phyloP scores from a whole-genome alignment of 2,113 vertebrate species.

The Bujurquina vittata region DNA sequence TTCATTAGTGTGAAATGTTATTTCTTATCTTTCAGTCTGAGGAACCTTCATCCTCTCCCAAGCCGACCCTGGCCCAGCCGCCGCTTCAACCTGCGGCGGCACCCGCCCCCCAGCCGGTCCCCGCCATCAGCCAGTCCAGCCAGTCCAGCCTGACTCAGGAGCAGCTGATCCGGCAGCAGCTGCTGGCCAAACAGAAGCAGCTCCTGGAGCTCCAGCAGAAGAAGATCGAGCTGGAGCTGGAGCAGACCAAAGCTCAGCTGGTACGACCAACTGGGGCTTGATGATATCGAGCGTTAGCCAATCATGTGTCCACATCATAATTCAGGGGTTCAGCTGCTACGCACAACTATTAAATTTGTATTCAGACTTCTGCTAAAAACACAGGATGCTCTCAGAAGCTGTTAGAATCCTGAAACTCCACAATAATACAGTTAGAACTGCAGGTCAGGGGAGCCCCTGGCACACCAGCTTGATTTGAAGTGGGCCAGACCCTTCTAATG shows the following conservation, averaged over 20 bases:
- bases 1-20: not conserved
- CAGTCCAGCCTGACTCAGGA: constrained; percentile 94
- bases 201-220: constrained; percentile 99
- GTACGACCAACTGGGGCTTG: constrained; percentile 77
- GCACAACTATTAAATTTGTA: too few species aligned
- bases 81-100: constrained; percentile 57
- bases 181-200: constrained; percentile 98
- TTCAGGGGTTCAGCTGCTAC: not conserved
- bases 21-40: constrained; percentile 82
- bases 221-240: constrained; percentile 97
- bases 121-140: constrained; percentile 82
- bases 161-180: constrained; percentile 94
- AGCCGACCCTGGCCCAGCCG: constrained; percentile 62
- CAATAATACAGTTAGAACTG: too few species aligned
- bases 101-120: constrained; percentile 66
- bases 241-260: constrained; percentile 98
- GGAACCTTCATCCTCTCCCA: constrained; percentile 79
- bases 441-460: too few species aligned
- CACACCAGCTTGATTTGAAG: not conserved
- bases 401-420: not conserved
- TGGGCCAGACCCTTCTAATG: not conserved
- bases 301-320: not conserved
- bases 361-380: not conserved
- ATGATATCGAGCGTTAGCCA: not conserved
- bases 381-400: not conserved